Evolutionary conservation across 2,797 vertebrate genomes (phyloP).

Genomic region (Phalloptychus januarius): DNA sequence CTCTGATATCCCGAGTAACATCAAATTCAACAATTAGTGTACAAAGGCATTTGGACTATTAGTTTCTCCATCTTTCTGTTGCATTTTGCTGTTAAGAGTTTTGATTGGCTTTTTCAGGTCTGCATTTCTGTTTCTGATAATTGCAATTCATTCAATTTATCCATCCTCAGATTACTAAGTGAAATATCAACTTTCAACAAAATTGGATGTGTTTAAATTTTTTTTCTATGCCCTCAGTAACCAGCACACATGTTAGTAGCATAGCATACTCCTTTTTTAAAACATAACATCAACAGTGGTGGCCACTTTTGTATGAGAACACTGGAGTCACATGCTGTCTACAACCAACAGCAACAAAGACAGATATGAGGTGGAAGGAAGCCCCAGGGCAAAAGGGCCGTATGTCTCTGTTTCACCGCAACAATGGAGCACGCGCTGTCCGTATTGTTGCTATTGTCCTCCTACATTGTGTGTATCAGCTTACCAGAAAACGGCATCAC

Average conservation of each 20-base stretch:
- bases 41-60: background rate
- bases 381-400: slow-evolving; percentile 63
- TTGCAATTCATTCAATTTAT: background rate
- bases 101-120: background rate
- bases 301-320: slow-evolving; percentile 45
- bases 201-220: background rate
- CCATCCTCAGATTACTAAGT: background rate
- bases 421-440: slow-evolving; percentile 73
- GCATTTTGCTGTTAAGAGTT: background rate
- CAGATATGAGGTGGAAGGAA: slow-evolving; percentile 67
- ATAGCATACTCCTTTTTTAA: slow-evolving; percentile 35
- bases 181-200: background rate
- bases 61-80: background rate
- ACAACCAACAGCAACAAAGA: slow-evolving; percentile 63
- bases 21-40: background rate
- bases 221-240: no score
- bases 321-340: slow-evolving; percentile 59
- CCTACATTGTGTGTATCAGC: slow-evolving; percentile 65
- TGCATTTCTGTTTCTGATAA: background rate
- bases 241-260: background rate
- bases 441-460: slow-evolving; percentile 67
- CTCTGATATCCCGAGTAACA: background rate
- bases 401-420: slow-evolving; percentile 78
- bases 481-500: slow-evolving; percentile 71
- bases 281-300: slow-evolving; percentile 57